Evolutionary conservation across 2,797 vertebrate genomes (phyloP).

Genomic region (Margarornis squamiger): DNA sequence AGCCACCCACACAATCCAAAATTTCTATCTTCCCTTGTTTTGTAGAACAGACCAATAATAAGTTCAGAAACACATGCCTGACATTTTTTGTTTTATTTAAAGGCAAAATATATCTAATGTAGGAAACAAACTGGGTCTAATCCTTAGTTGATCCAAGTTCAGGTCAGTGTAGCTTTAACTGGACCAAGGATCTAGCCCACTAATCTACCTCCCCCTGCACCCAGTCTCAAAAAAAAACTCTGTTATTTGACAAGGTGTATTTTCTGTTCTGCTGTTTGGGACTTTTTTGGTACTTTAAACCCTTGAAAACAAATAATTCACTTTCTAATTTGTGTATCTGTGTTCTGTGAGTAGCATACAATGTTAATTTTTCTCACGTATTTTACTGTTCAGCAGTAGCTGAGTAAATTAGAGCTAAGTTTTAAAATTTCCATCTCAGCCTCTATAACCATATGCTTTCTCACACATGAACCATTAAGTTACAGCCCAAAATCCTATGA

Average conservation of each 20-base stretch:
- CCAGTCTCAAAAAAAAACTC: background rate
- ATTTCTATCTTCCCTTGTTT: background rate
- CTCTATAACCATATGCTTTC: background rate
- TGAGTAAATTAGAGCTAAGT: background rate
- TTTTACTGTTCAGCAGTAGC: background rate
- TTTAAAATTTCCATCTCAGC: background rate
- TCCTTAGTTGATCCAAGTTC: background rate
- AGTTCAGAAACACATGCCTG: background rate
- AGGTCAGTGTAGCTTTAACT: background rate
- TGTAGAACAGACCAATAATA: background rate
- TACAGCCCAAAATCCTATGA: background rate
- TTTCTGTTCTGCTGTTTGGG: background rate
- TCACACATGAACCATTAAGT: background rate
- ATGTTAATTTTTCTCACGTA: background rate
- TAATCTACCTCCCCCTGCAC: background rate
- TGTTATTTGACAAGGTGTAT: background rate
- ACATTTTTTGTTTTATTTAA: slow-evolving; percentile 14
- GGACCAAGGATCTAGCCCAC: background rate
- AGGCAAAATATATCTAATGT: background rate
- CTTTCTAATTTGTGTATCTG: background rate
- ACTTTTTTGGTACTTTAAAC: background rate
- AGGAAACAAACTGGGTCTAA: background rate
- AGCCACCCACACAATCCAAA: background rate
- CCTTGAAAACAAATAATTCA: background rate
- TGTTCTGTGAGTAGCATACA: background rate